Percentiles rank a stretch among this genome's conserved stretches.
These are phyloP conservation scores for Choloepus didactylus DNA, from an alignment of 2,797 vertebrate genomes.

Conservation along the genomic window DNA sequence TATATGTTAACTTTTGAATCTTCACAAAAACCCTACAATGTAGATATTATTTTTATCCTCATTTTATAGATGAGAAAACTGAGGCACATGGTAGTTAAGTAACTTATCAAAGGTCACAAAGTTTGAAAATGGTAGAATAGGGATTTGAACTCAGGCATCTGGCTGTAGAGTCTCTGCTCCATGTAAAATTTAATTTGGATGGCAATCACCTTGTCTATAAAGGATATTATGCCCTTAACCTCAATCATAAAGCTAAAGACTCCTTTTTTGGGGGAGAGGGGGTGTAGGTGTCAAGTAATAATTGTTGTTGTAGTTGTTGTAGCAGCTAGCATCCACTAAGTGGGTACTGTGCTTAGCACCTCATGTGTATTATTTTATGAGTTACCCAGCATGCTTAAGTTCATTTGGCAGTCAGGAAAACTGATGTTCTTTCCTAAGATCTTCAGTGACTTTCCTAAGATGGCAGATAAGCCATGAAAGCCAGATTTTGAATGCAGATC, in stretches of 20 bases:
- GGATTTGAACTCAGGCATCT: not conserved
- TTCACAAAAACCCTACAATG: not conserved
- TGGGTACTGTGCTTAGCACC: not conserved
- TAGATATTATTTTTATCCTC: not conserved
- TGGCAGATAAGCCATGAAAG: not conserved
- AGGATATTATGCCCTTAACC: not conserved
- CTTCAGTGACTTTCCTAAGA: not conserved
- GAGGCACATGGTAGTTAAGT: not conserved
- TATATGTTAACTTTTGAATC: not conserved
- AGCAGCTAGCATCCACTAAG: not conserved
- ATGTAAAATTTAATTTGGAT: not conserved
- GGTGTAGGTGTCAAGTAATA: not conserved
- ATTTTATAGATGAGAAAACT: not conserved
- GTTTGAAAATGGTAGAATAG: not conserved
- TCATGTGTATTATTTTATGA: not conserved
- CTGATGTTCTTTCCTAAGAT: not conserved
- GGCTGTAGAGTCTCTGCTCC: not conserved
- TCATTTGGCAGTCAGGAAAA: not conserved
- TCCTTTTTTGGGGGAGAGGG: not conserved
- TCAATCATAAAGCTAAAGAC: conserved; percentile 14
- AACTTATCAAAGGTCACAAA: not conserved
- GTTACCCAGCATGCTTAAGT: not conserved
- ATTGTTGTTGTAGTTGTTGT: not conserved
- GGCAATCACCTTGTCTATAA: not conserved
- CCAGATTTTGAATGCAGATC: not conserved